phyloP scores from a whole-genome alignment of 2,113 vertebrate species.

The Peucedramus taeniatus region DNA sequence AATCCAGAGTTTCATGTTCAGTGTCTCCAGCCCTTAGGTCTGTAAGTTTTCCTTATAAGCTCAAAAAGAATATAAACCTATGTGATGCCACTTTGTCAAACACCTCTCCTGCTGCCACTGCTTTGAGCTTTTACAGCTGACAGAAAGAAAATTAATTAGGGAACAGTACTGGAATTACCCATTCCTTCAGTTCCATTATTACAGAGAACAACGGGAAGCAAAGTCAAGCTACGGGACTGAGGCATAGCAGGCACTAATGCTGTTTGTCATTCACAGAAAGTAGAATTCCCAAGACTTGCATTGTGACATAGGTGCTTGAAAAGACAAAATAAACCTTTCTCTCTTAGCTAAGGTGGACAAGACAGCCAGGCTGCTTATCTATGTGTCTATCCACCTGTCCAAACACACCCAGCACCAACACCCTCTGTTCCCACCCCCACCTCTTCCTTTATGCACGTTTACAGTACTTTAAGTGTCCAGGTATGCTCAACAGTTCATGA shows the following conservation, averaged over 20 bases:
- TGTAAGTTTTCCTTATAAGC: not conserved
- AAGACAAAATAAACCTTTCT: not conserved
- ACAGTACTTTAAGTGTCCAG: not conserved
- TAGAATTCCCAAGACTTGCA: not conserved
- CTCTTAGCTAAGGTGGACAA: not conserved
- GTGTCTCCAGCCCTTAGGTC: not conserved
- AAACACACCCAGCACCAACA: fast-evolving
- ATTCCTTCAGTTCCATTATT: not conserved
- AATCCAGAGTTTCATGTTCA: not conserved
- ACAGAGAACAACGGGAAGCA: not conserved
- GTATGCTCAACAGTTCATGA: not conserved
- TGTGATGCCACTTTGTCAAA: not conserved
- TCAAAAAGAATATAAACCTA: not conserved
- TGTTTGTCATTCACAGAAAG: not conserved
- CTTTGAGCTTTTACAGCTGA: not conserved
- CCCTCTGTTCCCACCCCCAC: not conserved
- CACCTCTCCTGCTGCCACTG: not conserved
- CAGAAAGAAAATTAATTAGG: not conserved
- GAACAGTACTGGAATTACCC: not conserved
- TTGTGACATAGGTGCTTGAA: not conserved
- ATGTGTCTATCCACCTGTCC: not conserved
- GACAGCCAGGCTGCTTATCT: not conserved
- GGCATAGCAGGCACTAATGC: not conserved
- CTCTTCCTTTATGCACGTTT: not conserved
- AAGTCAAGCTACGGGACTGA: not conserved